Percentiles rank a stretch among this genome's conserved stretches.
These are phyloP conservation scores for Ictalurus furcatus DNA, from an alignment of 2,113 vertebrate genomes.

Conservation along the genomic window DNA sequence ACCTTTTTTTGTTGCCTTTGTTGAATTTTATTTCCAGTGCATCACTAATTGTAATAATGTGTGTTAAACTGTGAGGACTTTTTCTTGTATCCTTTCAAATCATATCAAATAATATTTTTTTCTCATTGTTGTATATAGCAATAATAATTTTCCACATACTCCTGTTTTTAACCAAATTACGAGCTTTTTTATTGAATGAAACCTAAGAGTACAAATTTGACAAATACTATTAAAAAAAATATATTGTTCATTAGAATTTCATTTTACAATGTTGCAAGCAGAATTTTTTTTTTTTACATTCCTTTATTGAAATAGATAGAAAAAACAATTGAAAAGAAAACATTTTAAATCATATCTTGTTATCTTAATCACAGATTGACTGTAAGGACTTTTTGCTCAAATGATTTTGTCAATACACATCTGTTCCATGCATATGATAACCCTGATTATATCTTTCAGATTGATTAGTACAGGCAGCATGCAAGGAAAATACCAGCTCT, in stretches of 20 bases:
- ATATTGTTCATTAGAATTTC: neutral
- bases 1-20: neutral
- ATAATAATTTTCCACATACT: neutral
- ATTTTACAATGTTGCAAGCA: neutral
- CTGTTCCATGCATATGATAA: slow-evolving; percentile 20
- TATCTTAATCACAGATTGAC: slow-evolving; percentile 15
- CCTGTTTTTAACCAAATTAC: neutral
- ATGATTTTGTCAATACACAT: slow-evolving; percentile 25
- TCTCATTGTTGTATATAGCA: neutral
- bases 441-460: slow-evolving; percentile 14
- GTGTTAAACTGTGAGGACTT: neutral
- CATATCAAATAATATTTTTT: neutral
- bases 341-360: slow-evolving; percentile 12
- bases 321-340: neutral
- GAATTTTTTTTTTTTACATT: neutral
- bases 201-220: no score
- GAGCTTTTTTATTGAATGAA: neutral
- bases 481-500: slow-evolving; percentile 4
- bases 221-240: neutral
- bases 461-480: slow-evolving; percentile 7
- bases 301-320: neutral
- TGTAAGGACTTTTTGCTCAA: slow-evolving; percentile 8
- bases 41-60: neutral
- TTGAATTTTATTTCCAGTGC: neutral
- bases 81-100: neutral